Evolutionary conservation across 2,113 vertebrate genomes (phyloP).

Genomic region (Syngnathus scovelli): DNA sequence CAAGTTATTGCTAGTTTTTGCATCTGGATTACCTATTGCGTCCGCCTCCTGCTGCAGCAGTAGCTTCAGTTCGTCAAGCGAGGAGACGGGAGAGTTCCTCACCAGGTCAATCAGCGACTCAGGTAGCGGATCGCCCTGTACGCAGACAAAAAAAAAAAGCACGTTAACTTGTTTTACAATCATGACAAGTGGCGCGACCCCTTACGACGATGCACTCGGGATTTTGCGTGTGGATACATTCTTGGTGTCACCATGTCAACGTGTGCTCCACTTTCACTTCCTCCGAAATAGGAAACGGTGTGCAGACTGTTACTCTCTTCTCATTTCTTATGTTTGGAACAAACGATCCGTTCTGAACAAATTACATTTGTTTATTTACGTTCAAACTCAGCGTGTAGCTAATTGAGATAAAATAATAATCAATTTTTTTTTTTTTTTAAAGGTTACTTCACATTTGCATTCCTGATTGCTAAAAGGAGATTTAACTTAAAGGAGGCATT

Average conservation of each 20-base stretch:
- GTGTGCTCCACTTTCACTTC: constrained; percentile 55
- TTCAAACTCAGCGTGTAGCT: no score
- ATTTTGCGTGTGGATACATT: neutral
- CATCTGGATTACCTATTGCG: constrained; percentile 77
- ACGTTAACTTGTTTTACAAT: neutral
- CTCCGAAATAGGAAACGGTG: constrained; percentile 42
- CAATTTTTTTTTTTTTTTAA: no score
- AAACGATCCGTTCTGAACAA: no score
- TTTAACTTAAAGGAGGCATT: neutral
- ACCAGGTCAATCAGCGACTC: constrained; percentile 85
- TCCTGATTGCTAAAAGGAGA: no score
- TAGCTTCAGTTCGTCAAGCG: constrained; percentile 84
- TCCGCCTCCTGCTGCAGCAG: constrained; percentile 79
- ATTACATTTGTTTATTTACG: no score
- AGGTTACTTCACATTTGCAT: no score
- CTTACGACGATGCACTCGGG: neutral
- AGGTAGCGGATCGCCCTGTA: constrained; percentile 84
- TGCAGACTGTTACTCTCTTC: constrained; percentile 41
- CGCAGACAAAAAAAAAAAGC: neutral
- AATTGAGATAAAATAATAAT: no score
- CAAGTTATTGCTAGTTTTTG: constrained; percentile 24
- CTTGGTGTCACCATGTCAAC: constrained; percentile 16
- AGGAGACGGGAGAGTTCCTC: constrained; percentile 79
- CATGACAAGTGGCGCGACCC: neutral
- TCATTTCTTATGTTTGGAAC: constrained; percentile 37